Evolutionary conservation across 2,113 vertebrate species (phyloP).

Genomic region (Heteronetta atricapilla): DNA sequence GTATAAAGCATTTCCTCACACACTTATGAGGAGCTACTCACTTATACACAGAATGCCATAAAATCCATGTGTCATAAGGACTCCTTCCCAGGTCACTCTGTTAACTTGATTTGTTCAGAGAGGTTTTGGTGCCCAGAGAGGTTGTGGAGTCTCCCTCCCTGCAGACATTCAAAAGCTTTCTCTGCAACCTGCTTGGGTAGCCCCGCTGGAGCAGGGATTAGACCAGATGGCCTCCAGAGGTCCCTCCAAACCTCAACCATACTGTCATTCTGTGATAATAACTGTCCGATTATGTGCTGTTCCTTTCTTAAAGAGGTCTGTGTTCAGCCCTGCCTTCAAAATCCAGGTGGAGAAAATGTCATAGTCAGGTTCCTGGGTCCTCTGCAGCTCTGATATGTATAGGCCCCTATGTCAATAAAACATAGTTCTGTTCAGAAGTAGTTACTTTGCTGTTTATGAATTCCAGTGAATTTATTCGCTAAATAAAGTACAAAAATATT

Average conservation of each 20-base stretch:
- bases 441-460: not conserved
- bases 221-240: not conserved
- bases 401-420: not conserved
- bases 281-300: not conserved
- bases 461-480: not conserved
- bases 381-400: not conserved
- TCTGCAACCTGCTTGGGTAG: not conserved
- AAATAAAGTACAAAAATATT: not conserved
- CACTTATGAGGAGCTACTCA: not conserved
- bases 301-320: not conserved
- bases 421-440: not conserved
- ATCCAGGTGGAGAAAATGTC: not conserved
- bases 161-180: not conserved
- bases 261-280: not conserved
- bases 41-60: not conserved
- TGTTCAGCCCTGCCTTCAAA: not conserved
- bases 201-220: not conserved
- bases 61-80: not conserved
- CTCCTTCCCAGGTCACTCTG: not conserved
- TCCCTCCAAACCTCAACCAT: not conserved
- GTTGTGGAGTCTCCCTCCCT: not conserved
- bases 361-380: not conserved
- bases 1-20: not conserved
- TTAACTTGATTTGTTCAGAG: not conserved
- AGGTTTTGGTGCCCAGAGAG: not conserved